A percentile compares a stretch with the other conserved stretches of the same genome.
These are phyloP conservation scores for Osmoderma eremita DNA, from an alignment of 2,888 invertebrate genomes.

Conservation along the genomic window DNA sequence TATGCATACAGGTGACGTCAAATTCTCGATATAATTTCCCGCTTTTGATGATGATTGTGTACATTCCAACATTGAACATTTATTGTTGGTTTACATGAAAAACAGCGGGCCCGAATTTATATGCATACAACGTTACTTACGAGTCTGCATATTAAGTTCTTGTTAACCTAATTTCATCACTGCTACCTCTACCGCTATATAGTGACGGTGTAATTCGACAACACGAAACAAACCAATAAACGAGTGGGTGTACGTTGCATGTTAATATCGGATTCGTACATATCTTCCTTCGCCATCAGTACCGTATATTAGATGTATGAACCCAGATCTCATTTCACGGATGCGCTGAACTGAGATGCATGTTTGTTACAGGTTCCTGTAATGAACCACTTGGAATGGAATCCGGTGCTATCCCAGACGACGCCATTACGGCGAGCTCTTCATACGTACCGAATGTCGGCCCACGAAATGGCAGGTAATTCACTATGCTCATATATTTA, in stretches of 20 bases:
- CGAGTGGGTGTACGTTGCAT: conserved; percentile 30
- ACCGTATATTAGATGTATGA: conserved; percentile 16
- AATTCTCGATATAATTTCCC: no score
- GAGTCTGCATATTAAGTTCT: conserved; percentile 34
- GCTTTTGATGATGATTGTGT: background rate
- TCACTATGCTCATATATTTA: conserved; percentile 38
- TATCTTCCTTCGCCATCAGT: conserved; percentile 17
- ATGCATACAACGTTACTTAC: conserved; percentile 30
- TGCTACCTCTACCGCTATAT: conserved; percentile 7
- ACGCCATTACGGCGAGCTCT: conserved; percentile 75
- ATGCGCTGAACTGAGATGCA: conserved; percentile 41
- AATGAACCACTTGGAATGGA: conserved; percentile 77
- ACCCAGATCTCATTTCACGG: conserved; percentile 31
- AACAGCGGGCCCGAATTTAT: conserved; percentile 18
- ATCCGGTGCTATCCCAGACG: conserved; percentile 74
- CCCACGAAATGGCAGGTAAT: conserved; percentile 76
- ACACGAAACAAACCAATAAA: conserved; percentile 37
- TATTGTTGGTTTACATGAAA: conserved; percentile 18
- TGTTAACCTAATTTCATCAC: conserved; percentile 34
- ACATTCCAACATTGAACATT: conserved; percentile 4
- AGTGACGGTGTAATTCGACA: conserved; percentile 16
- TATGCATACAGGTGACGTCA: no score
- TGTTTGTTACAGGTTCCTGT: conserved; percentile 67
- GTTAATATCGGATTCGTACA: conserved; percentile 35
- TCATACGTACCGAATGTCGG: conserved; percentile 77